Evolutionary conservation across 2,113 vertebrate species (phyloP), one percentile per base, ranked within the genome.

Genomic region (Sinocyclocheilus anshuiensis): DNA sequence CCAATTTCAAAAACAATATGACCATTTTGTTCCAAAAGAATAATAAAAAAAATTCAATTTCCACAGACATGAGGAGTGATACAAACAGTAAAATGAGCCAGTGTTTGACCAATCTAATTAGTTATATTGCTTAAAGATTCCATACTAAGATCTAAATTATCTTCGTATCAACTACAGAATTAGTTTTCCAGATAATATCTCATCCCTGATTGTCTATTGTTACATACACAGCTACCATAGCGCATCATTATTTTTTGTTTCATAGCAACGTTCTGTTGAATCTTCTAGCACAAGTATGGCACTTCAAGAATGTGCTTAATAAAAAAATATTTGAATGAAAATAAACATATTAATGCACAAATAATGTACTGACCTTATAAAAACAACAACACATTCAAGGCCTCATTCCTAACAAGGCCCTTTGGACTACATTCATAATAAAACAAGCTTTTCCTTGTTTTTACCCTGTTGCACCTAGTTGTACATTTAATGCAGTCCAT

Each of bases 291-390:
- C 22, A 75, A 45, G 39, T 5, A 76, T 48, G 72, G 72, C 42
- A 48, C 42, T 76, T 76, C 22, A 24, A 26, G 72, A 50, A 76
- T 48, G 72, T 26, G 72, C 42, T 75, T 45, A 6, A 6, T 13
- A n/a, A 45, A 75, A 75, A 26, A 24, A 72, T 48, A 48, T 24
- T 75, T 48, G 16, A 48, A 76, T 48, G 12, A 76, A 48, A 48
- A n/a, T 72, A 72, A 76, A 48, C 72, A 76, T 48, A 75, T 16
- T 76, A n/a, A 48, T 75, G 39, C 72, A 16, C 42, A 48, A 75
- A 75, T 75, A 7, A 48, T 8, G 22, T 75, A 75, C 42, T 48
- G 42, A 45, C 22, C 42, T 76, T 75, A 48, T n/a, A 50, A 76
- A 76, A 76, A n/a, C 72, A 48, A 50, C 72, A 76, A 76, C 6